These are phyloP conservation scores for Ara ararauna DNA, from an alignment of 2,797 vertebrate species.

Conservation along the genomic window DNA sequence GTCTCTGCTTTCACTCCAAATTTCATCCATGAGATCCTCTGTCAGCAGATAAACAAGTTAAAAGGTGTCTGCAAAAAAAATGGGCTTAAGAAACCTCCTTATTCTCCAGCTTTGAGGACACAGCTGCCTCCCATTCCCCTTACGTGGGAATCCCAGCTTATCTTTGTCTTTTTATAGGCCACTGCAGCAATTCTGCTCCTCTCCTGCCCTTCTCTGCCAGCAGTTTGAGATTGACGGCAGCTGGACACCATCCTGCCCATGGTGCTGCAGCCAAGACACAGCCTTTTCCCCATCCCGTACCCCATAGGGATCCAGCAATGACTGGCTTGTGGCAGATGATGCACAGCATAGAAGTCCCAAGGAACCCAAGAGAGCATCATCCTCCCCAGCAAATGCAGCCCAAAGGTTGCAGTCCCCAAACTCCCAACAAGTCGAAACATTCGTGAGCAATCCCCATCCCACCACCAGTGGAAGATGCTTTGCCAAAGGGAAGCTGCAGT, in stretches of 20 bases:
- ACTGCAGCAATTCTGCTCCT: neutral
- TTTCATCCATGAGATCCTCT: neutral
- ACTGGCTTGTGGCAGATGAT: neutral
- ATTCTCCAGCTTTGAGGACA: neutral
- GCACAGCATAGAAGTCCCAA: neutral
- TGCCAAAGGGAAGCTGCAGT: neutral
- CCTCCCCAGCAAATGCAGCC: rapidly evolving
- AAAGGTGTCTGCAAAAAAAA: neutral
- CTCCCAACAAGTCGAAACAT: neutral
- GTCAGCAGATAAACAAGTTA: neutral
- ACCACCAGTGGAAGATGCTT: rapidly evolving
- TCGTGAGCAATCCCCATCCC: neutral
- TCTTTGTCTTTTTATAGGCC: neutral
- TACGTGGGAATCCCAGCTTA: neutral
- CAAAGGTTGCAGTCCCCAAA: neutral
- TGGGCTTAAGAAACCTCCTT: neutral
- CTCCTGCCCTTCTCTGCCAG: neutral
- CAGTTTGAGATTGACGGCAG: neutral
- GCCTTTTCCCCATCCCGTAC: neutral
- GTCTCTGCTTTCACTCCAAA: neutral
- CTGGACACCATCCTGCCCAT: neutral
- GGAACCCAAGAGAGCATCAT: neutral
- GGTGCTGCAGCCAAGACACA: rapidly evolving
- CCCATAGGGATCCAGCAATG: rapidly evolving
- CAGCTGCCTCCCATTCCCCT: neutral